Conservation (phyloP, 2,888 invertebrate species). For the Ischnus inquisitorius region DNA sequence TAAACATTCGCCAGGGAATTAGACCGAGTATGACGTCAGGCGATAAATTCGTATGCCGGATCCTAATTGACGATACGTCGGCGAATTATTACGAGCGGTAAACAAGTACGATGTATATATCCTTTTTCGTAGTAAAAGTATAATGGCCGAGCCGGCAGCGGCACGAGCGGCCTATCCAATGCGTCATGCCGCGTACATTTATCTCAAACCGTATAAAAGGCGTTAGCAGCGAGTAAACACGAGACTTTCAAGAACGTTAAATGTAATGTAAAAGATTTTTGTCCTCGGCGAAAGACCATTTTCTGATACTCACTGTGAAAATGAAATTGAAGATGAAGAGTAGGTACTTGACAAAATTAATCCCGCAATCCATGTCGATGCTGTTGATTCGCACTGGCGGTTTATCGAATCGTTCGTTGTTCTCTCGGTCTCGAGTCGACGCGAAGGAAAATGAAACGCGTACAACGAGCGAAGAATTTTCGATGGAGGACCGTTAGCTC, state of each 20-base stretch:
- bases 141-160: not conserved
- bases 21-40: not conserved
- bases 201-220: not conserved
- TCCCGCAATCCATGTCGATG: conserved; percentile 87
- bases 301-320: conserved; percentile 90
- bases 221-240: too few species aligned
- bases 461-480: not conserved
- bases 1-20: not conserved
- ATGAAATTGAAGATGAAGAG: conserved; percentile 93
- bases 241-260: not conserved
- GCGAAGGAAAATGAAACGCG: too few species aligned
- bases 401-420: not conserved
- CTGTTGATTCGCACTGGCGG: not conserved
- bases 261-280: not conserved
- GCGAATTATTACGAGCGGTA: not conserved
- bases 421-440: too few species aligned
- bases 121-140: not conserved
- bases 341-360: conserved; percentile 93
- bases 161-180: conserved; percentile 27
- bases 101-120: not conserved
- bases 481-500: conserved; percentile 7
- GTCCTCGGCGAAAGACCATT: too few species aligned
- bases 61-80: not conserved
- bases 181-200: conserved; percentile 27
- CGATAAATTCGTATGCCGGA: not conserved